Percentiles rank a stretch among this genome's conserved stretches.
These are phyloP conservation scores for Zaprionus camerounensis DNA, from an alignment of 1,140 invertebrate species.

Conservation along the genomic window DNA sequence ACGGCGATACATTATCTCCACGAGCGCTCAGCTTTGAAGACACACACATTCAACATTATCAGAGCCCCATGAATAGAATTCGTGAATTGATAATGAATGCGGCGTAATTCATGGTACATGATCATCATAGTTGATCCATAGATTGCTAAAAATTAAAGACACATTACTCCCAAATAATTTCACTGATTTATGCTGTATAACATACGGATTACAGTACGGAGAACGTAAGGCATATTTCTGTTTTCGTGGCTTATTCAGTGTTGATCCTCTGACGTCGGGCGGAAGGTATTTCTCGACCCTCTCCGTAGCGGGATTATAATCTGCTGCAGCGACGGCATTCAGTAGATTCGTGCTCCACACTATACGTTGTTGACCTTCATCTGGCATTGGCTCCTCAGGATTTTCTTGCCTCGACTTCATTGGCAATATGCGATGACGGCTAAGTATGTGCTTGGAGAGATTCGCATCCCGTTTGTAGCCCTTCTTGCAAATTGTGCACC, in stretches of 20 bases:
- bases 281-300: constrained; percentile 32
- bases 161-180: constrained; percentile 4
- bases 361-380: background rate
- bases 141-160: constrained; percentile 45
- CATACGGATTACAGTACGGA: constrained; percentile 65
- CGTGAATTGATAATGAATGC: background rate
- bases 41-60: background rate
- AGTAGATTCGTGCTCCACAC: constrained; percentile 46
- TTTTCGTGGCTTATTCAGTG: background rate
- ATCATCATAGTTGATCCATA: constrained; percentile 48
- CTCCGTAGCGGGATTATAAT: constrained; percentile 50
- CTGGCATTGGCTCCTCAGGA: background rate
- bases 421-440: background rate
- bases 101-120: background rate
- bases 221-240: constrained; percentile 53
- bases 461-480: background rate
- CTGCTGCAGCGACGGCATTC: constrained; percentile 55
- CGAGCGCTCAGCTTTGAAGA: background rate
- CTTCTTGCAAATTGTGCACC: background rate
- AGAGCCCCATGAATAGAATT: background rate
- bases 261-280: constrained; percentile 8
- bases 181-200: background rate
- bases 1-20: background rate
- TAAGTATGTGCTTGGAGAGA: background rate
- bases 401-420: background rate